phyloP scores from a whole-genome alignment of 2,797 vertebrate species.

The Urocyon cinereoargenteus region DNA sequence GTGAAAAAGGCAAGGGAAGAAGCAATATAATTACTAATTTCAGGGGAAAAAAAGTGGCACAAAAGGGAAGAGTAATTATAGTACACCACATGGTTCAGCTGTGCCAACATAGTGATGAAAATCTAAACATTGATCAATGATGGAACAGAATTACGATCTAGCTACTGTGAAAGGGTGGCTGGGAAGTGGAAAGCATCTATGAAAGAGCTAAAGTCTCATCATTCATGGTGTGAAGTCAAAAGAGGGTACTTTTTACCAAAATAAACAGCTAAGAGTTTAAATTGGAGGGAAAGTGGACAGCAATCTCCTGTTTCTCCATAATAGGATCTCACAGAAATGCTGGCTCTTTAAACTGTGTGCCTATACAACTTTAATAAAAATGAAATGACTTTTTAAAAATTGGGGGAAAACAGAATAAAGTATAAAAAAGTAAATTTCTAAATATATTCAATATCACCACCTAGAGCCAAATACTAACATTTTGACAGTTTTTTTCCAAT shows the following conservation, averaged over 20 bases:
- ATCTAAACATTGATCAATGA: not conserved
- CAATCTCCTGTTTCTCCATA: not conserved
- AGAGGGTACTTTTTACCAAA: not conserved
- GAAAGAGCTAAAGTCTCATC: not conserved
- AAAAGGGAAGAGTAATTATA: not conserved
- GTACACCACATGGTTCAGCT: not conserved
- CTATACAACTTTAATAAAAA: constrained; percentile 10
- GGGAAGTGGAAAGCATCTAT: not conserved
- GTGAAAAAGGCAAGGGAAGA: not conserved
- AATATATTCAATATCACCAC: not conserved
- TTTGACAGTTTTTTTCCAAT: not conserved
- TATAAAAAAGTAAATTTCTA: constrained; percentile 45
- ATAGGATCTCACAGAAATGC: not conserved
- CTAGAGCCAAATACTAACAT: not conserved
- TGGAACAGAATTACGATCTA: not conserved
- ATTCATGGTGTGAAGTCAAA: not conserved
- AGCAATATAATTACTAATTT: not conserved
- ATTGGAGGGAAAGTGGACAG: not conserved
- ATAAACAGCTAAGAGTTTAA: not conserved
- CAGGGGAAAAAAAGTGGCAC: not conserved
- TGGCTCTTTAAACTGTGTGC: constrained; percentile 39
- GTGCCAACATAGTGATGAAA: not conserved
- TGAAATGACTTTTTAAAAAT: not conserved
- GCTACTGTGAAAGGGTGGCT: not conserved
- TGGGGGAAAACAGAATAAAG: not conserved